A percentile compares a stretch with the other conserved stretches of the same genome.
These are phyloP conservation scores for Lasiurus cinereus DNA, from an alignment of 2,113 vertebrate genomes.

Conservation along the genomic window DNA sequence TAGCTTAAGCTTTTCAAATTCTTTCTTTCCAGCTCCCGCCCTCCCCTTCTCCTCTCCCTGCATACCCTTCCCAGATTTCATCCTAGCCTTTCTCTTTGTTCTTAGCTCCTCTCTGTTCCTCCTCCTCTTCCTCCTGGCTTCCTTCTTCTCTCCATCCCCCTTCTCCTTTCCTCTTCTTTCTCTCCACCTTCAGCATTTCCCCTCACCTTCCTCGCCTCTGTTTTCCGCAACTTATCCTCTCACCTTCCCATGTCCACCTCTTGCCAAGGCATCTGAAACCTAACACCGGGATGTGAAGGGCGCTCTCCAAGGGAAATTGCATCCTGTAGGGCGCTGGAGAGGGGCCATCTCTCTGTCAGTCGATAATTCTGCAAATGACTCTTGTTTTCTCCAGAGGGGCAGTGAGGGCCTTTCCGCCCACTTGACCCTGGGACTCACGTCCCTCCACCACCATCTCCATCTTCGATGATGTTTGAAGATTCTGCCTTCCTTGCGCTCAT, in stretches of 20 bases:
- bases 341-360: neutral
- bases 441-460: neutral
- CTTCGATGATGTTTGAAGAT: neutral
- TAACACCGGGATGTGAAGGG: neutral
- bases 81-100: no score
- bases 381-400: neutral
- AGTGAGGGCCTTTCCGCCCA: fast-evolving
- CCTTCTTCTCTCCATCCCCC: neutral
- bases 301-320: neutral
- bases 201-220: neutral
- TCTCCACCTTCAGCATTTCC: neutral
- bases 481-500: neutral
- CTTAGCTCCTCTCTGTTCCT: neutral
- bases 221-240: neutral
- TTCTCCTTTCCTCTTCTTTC: neutral
- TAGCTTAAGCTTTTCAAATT: neutral
- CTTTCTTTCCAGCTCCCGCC: neutral
- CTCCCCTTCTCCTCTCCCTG: neutral
- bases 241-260: neutral
- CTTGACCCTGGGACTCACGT: neutral
- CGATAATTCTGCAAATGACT: neutral
- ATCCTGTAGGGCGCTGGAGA: neutral
- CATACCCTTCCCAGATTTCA: neutral
- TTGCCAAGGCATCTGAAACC: neutral
- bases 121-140: neutral